Base-by-base conservation (phyloP, 2,113 vertebrate genomes). In the Lanius collurio region DNA sequence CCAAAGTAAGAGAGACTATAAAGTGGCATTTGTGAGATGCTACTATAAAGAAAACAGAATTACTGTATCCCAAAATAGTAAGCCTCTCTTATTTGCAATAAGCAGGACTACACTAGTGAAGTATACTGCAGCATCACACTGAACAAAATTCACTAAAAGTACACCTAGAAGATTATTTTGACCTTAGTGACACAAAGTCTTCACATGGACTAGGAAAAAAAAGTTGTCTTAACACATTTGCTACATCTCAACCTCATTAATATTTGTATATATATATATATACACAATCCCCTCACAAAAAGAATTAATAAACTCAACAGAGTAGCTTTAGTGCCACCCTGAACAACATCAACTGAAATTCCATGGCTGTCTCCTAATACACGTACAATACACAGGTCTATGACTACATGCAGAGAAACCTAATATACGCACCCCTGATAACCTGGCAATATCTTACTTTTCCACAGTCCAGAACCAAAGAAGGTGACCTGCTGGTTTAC, bases 341-440 rank as follows among this genome's bases (percentile, higher is more conserved):
- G 47, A 76, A 92, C 17, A 46, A 33, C n/a, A 59, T n/a, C 24
- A 14, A 78, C 46, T 67, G 46, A 63, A 94, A 89, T 78, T 74
- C 59, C 11, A 9, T 2, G 27, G 33, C 71, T 7, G 3, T 67
- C 75, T 85, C 30, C 23, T 67, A 93, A 55, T 12, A 74, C 5
- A 33, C 0, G 1, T 37, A 73, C 5, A 5, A 42, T 8, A 74
- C 0, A 0, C 17, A 87, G 59, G n/a, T 15, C 69, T 27, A 22
- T 10, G 20, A 44, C 63, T 33, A 35, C 0, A 0, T 44, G 56
- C 57, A 93, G 46, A 49, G 35, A 76, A 88, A 35, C 14, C 39
- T 28, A 78, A 83, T 11, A 33, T 2, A 22, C 7, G 21, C 16
- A 12, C 24, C 67, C 30, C 46, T 37, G 73, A 85, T 31, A 90